Evolutionary conservation across 2,797 vertebrate genomes (phyloP), one percentile per base, ranked within the genome.

Genomic region (Eulemur coronatus): DNA sequence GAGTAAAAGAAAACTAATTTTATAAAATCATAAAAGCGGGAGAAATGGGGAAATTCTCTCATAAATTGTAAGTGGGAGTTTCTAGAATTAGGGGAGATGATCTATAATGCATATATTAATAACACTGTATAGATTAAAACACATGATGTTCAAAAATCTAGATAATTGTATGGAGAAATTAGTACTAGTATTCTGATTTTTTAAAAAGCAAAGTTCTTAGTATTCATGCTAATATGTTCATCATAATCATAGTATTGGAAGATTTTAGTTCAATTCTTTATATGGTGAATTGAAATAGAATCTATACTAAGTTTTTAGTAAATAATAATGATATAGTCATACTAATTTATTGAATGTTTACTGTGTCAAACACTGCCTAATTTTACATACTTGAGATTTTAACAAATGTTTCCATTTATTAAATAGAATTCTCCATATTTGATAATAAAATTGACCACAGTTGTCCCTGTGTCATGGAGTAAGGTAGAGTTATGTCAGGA

Each of bases 361-460:
- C n/a, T 82, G 14, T 94, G 28, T 67, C 35, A 88, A 78, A 78
- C 15, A 50, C 33, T 76, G 30, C 52, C 52, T 73, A 84, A 65
- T 75, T 96, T 91, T 84, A 70, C n/a, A 26, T 69, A 73, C 17
- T 75, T 94, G 48, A 73, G 14, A 5, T 89, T 90, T 85, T 72
- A 33, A 63, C 35, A 81, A 46, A n/a, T 67, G 7, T 57, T 75
- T 33, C 14, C 59, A 4, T 88, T 95, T 73, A 52, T 91, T 38
- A 78, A 88, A 43, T 57, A 61, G 9, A 50, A 46, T 78, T 94
- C 95, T 91, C 38, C 35, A 22, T 91, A 41, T 69, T n/a, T 78
- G 35, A 18, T 90, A n/a, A 63, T 93, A 61, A 91, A 96, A 88
- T 46, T 88, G 43, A 90, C 63, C 73, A 55, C 70, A 70, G 13